phyloP scores from a whole-genome alignment of 2,888 invertebrate genomes.

The Rhagonycha fulva region DNA sequence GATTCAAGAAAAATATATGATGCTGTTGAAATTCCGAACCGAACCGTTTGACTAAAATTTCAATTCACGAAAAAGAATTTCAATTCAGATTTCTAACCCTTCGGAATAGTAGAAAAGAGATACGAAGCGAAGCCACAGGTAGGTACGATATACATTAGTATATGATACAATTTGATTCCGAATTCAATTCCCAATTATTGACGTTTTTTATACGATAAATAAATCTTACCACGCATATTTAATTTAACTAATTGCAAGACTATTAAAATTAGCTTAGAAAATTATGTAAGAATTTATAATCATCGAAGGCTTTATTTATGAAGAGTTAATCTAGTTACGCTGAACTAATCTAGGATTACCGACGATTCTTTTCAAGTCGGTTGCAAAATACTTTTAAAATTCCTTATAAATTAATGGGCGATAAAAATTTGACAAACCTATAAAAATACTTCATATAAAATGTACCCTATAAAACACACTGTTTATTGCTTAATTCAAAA shows the following conservation, averaged over 20 bases:
- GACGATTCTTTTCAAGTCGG: not conserved
- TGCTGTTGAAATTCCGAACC: not conserved
- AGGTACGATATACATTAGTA: not conserved
- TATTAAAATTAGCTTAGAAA: not conserved
- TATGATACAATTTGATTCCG: not conserved
- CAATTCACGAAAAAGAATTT: not conserved
- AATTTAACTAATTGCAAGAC: not conserved
- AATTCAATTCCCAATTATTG: not conserved
- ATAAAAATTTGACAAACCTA: constrained; percentile 1
- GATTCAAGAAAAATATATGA: not conserved
- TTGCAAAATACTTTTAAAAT: not conserved
- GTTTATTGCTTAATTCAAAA: not conserved
- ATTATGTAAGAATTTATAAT: not conserved
- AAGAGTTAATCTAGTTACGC: constrained; percentile 1
- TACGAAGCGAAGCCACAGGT: not conserved
- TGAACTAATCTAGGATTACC: not conserved
- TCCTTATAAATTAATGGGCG: not conserved
- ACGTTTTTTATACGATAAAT: not conserved
- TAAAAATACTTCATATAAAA: not conserved
- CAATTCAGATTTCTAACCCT: not conserved
- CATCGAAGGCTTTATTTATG: not conserved
- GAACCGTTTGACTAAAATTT: not conserved
- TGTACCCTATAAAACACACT: not conserved
- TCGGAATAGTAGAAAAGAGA: not conserved
- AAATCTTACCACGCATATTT: not conserved